A percentile compares a stretch with the other conserved stretches of the same genome.
phyloP scores from a whole-genome alignment of 2,888 invertebrate genomes.

The Noctua comes region DNA sequence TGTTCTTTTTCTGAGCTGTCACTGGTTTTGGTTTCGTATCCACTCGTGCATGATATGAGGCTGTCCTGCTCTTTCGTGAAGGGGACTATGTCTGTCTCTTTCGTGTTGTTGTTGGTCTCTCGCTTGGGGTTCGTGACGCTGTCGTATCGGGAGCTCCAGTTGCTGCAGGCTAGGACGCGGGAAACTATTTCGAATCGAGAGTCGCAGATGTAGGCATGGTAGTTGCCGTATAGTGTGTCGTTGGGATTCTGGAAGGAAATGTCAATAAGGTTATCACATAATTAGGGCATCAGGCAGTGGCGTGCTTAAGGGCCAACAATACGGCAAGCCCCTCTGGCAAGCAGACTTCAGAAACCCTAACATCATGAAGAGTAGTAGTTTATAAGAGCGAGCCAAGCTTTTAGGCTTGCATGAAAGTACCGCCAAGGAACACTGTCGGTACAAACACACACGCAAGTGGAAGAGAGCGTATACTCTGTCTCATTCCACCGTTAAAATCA shows the following conservation, averaged over 20 bases:
- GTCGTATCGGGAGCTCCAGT: conserved; percentile 95
- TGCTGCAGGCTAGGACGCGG: conserved; percentile 93
- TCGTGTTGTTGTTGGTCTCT: conserved; percentile 83
- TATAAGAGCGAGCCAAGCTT: no score
- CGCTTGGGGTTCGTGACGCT: conserved; percentile 87
- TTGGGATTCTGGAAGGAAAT: conserved; percentile 84
- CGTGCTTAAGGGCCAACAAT: no score
- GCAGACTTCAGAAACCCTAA: no score
- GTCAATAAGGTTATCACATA: not conserved
- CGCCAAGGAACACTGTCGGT: not conserved
- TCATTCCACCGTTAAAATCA: no score
- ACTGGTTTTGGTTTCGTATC: conserved; percentile 81
- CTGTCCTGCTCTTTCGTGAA: conserved; percentile 84
- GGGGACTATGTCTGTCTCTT: conserved; percentile 77
- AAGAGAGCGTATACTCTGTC: not conserved
- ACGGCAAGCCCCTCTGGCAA: no score
- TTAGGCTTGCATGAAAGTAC: no score
- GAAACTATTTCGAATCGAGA: conserved; percentile 94
- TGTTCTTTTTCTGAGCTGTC: conserved; percentile 77
- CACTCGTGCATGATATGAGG: conserved; percentile 85
- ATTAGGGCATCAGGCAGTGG: not conserved
- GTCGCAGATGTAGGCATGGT: conserved; percentile 96
- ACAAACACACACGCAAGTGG: not conserved
- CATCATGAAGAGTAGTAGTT: no score
- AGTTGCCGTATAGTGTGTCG: conserved; percentile 94